Evolutionary conservation across 2,888 invertebrate species (phyloP).

Genomic region (Coleophora flavipennella): DNA sequence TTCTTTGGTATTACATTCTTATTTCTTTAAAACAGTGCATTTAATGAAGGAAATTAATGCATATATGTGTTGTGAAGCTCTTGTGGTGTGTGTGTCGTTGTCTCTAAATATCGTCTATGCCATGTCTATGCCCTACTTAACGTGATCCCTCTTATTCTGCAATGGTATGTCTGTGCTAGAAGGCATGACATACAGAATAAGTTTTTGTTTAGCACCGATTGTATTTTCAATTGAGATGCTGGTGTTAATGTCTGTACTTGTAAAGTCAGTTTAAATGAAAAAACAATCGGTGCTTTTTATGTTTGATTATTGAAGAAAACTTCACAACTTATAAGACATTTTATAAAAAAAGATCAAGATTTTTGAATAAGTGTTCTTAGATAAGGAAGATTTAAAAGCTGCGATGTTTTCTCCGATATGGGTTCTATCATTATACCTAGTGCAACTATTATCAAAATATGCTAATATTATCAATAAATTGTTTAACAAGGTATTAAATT

Average conservation of each 20-base stretch:
- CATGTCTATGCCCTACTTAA: slow-evolving; percentile 11
- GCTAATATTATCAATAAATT: slow-evolving; percentile 43
- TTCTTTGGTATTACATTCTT: slow-evolving; percentile 38
- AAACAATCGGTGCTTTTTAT: slow-evolving; percentile 4
- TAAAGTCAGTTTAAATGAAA: slow-evolving; percentile 12
- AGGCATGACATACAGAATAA: slow-evolving; percentile 11
- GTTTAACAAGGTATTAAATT: slow-evolving; percentile 45
- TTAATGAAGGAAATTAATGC: slow-evolving; percentile 14
- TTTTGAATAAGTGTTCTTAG: neutral
- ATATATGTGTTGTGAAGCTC: slow-evolving; percentile 48
- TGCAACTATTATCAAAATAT: slow-evolving; percentile 48
- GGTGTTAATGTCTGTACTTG: neutral
- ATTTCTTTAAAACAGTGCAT: slow-evolving; percentile 28
- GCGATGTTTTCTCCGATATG: slow-evolving; percentile 5
- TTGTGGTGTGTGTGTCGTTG: slow-evolving; percentile 63
- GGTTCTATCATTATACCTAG: slow-evolving; percentile 34
- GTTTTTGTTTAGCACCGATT: slow-evolving; percentile 5
- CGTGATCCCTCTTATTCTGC: slow-evolving; percentile 8
- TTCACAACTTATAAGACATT: slow-evolving; percentile 10
- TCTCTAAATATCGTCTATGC: slow-evolving; percentile 50
- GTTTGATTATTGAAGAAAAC: slow-evolving; percentile 4
- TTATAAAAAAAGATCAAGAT: slow-evolving; percentile 1
- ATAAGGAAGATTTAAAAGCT: neutral
- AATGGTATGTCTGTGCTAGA: slow-evolving; percentile 1
- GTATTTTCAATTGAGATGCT: slow-evolving; percentile 10